Base-by-base conservation (phyloP, 2,113 vertebrate genomes). In the Epinephelus lanceolatus region DNA sequence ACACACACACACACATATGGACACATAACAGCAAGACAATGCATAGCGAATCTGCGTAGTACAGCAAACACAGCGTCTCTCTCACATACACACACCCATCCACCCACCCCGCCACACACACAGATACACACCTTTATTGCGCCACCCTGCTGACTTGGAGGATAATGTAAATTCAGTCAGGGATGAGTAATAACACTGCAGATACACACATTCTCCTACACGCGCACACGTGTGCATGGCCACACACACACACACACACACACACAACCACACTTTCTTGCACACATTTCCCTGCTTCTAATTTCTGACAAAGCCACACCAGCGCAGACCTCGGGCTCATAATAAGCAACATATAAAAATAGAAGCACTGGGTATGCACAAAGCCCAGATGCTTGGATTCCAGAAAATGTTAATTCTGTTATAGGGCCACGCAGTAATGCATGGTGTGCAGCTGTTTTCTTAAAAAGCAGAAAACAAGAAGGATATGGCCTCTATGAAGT, bases 311-410 rank as follows among this genome's bases (percentile, higher is more conserved):
- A 90, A 90, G 81, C 86, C 88, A 80, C 86, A 70, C 76, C 55
- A 70, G 71, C 37, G 52, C 52, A 81, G 83, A 91, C 89, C 87
- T 80, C 75, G 66, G 76, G 89, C 84, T 86, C 88, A 90, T 91
- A 91, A 91, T 91, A 88, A 88, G 88, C 71, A 70, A 60, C 30
- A 49, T 57, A 78, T 91, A 91, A 92, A 94, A 93, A 94, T 92
- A 93, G 93, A 91, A 91, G 30, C 82, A 87, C 83, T 88, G 86
- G 63, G 42, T 89, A 33, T 88, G 89, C 90, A 90, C 78, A 92
- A 89, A 91, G 82, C 77, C 71, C 91, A 92, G 88, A 89, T 94
- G 91, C 88, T 83, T 60, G 70, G 80, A 80, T 89, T 88, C 67
- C 51, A 81, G 56, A 87, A 92, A 84, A 92, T 86, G 86, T 84